Conservation (phyloP, 1,140 invertebrate species). For the Melanaphis sacchari region DNA sequence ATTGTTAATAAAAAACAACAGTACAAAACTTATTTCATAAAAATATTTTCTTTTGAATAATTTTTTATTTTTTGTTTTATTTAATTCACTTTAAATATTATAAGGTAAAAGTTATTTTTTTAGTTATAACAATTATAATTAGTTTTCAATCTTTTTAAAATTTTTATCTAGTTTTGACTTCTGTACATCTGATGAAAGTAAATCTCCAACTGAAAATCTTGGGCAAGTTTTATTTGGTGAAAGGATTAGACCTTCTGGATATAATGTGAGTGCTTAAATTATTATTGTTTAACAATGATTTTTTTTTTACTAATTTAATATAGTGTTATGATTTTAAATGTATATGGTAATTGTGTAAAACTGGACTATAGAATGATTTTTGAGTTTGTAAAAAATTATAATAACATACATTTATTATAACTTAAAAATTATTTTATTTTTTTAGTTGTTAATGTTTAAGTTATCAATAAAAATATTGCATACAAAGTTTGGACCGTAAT, state of each 20-base stretch:
- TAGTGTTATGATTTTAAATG: neutral
- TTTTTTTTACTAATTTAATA: neutral
- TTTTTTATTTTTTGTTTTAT: neutral
- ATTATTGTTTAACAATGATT: neutral
- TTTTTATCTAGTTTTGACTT: constrained; percentile 80
- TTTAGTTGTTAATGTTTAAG: neutral
- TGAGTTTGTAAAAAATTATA: too few species aligned
- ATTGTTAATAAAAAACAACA: neutral
- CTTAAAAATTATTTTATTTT: neutral
- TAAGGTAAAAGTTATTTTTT: too few species aligned
- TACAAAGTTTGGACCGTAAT: too few species aligned
- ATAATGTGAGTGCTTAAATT: constrained; percentile 67
- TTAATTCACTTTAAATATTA: neutral
- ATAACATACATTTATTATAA: too few species aligned
- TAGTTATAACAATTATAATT: neutral
- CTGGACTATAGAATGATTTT: neutral
- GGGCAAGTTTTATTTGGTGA: constrained; percentile 99
- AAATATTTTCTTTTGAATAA: too few species aligned
- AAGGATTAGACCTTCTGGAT: constrained; percentile 90
- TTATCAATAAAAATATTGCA: neutral
- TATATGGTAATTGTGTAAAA: neutral
- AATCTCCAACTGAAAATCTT: constrained; percentile 94
- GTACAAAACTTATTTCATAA: neutral
- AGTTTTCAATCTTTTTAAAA: neutral
- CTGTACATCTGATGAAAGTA: constrained; percentile 74